Base-by-base conservation (phyloP, 92 coral and sea anemone genomes). In the Blastomussa wellsi region DNA sequence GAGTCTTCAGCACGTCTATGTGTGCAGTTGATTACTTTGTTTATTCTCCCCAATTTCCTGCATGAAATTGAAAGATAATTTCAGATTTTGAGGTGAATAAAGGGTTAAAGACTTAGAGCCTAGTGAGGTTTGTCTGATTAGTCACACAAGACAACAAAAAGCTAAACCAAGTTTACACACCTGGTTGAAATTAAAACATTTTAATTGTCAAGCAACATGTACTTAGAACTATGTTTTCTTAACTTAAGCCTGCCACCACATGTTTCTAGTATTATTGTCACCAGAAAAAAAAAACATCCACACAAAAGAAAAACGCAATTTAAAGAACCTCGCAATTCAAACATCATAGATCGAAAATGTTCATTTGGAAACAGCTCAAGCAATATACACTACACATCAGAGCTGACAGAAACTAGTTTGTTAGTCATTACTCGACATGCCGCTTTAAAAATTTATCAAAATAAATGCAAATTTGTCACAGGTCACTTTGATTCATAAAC, bases 401-500 rank as follows among this genome's bases (percentile, higher is more conserved):
- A 17, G 36, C 69, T n/a, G 57, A 1, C 24, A 72, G 72, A 49
- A 28, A 28, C 35, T 15, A 51, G 13, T 72, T 66, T 69, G 31
- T 29, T 24, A 35, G 8, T 72, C 36, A 53, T 82, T 72, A 82
- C 57, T 57, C 20, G 42, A 57, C 79, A 74, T 72, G 80, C 72
- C 59, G 86, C 74, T 72, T 83, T 74, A 73, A 83, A 73, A 57
- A 83, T 83, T 83, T 74, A 83, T 73, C 29, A 55, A 74, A 83
- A 52, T 48, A 73, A 82, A 83, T 83, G 86, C 80, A 83, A 83
- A 83, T 83, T 57, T 83, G 53, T 57, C 72, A 42, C 86, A 74
- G 86, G 79, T 83, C 80, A 72, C 57, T 53, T n/a, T n/a, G n/a
- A n/a, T n/a, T 42, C 55, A 83, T 7, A 73, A 73, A 74, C 12